These are phyloP conservation scores for Tetragonula clypearis DNA, from an alignment of 1,140 invertebrate species.

Conservation along the genomic window DNA sequence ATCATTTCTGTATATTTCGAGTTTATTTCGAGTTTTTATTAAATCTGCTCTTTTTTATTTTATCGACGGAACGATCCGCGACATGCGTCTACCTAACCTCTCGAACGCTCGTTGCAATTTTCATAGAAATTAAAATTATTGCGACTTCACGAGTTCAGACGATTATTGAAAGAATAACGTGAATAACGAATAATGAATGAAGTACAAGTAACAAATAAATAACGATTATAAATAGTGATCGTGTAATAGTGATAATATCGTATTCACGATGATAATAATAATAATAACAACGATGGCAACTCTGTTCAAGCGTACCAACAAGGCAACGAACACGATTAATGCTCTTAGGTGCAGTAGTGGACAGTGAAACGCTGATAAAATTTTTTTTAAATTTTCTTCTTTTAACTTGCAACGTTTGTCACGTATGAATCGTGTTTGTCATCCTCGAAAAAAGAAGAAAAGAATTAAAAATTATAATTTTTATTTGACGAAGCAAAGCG, in stretches of 20 bases:
- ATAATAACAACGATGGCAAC: not conserved
- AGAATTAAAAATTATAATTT: not conserved
- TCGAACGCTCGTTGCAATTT: not conserved
- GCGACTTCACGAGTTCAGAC: not conserved
- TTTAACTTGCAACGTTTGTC: not conserved
- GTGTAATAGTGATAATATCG: not conserved
- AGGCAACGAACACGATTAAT: not conserved
- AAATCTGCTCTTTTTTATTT: not conserved
- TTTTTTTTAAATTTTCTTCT: not conserved
- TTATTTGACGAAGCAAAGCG: not conserved
- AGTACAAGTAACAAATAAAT: not conserved
- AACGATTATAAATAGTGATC: too few relatives aligned
- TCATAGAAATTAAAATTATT: not conserved
- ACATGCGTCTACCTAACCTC: not conserved
- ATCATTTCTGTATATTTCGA: constrained; percentile 22
- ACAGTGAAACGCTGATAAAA: not conserved
- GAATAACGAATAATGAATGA: not conserved
- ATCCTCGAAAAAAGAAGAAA: not conserved
- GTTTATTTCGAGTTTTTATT: not conserved
- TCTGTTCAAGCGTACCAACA: not conserved
- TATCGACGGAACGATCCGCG: fast-evolving
- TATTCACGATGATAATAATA: not conserved
- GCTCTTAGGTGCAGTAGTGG: not conserved
- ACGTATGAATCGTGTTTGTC: not conserved
- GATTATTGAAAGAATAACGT: not conserved